phyloP scores from a whole-genome alignment of 2,797 vertebrate genomes.

The Aythya fuligula region DNA sequence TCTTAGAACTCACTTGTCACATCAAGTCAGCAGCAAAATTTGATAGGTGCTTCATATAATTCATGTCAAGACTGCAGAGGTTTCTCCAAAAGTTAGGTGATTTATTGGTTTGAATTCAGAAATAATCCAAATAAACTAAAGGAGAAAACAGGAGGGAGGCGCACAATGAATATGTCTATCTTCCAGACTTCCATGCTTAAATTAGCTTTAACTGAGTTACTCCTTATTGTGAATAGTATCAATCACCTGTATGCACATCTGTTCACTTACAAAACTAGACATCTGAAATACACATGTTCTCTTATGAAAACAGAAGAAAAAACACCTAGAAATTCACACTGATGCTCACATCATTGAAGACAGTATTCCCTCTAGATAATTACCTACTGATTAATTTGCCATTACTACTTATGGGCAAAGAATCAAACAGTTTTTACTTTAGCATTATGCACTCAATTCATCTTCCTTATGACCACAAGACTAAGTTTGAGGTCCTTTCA shows the following conservation, averaged over 20 bases:
- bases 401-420: neutral
- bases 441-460: neutral
- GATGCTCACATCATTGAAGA: neutral
- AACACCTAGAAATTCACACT: neutral
- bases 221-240: neutral
- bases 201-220: neutral
- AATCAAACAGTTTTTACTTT: neutral
- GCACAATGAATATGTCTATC: neutral
- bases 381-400: neutral
- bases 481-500: neutral
- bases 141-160: neutral
- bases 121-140: neutral
- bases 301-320: neutral
- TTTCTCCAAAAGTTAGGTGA: neutral
- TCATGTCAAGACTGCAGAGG: neutral
- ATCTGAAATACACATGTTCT: neutral
- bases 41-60: neutral
- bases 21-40: neutral
- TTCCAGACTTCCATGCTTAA: neutral
- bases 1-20: conserved; percentile 24
- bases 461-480: neutral
- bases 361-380: neutral
- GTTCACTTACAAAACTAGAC: neutral
- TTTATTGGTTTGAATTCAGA: neutral
- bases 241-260: neutral